Conservation (phyloP, 2,888 invertebrate genomes). For the Cosmia pyralina region DNA sequence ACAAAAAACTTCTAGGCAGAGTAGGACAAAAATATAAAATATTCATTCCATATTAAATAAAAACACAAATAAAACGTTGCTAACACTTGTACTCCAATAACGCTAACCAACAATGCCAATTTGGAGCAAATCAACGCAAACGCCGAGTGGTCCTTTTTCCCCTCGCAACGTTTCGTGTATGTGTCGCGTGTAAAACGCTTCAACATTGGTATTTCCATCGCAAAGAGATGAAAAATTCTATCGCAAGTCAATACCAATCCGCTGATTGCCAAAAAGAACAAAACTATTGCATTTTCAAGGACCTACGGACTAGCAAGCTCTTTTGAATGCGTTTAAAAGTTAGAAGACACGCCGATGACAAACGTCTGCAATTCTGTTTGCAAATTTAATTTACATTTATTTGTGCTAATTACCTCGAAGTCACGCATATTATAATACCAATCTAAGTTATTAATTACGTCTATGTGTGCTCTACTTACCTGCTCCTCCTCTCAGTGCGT, state of each 20-base stretch:
- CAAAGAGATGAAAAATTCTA: slow-evolving; percentile 19
- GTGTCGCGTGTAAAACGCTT: slow-evolving; percentile 12
- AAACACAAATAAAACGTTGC: neutral
- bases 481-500: slow-evolving; percentile 6
- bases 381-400: slow-evolving; percentile 6
- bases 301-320: slow-evolving; percentile 21
- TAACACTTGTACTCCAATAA: neutral
- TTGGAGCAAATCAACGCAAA: neutral
- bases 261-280: slow-evolving; percentile 48
- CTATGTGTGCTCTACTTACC: slow-evolving; percentile 7
- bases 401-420: slow-evolving; percentile 1
- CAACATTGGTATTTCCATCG: slow-evolving; percentile 18
- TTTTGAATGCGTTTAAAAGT: neutral
- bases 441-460: neutral
- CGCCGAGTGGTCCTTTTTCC: neutral
- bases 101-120: slow-evolving; percentile 3
- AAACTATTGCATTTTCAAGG: neutral
- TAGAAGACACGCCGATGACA: neutral
- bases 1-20: neutral
- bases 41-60: neutral
- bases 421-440: neutral
- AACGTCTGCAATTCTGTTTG: neutral
- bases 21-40: neutral
- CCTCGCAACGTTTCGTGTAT: neutral
- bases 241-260: slow-evolving; percentile 22